Evolutionary conservation across 2,113 vertebrate genomes (phyloP).

Genomic region (Leucopsar rothschildi): DNA sequence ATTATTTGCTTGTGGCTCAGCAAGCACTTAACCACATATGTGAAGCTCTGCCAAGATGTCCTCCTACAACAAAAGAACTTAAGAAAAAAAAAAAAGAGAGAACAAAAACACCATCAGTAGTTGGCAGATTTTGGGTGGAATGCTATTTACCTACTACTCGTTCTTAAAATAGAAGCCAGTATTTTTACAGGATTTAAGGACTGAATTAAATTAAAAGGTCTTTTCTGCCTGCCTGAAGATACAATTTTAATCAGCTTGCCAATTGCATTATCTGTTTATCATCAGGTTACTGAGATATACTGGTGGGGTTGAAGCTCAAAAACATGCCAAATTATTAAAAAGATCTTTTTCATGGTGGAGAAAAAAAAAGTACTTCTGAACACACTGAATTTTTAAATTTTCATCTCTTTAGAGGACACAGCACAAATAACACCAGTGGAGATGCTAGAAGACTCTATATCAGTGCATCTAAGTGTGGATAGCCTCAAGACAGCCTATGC

Average conservation of each 20-base stretch:
- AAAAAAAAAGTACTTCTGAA: neutral
- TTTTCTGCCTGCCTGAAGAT: neutral
- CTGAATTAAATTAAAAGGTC: neutral
- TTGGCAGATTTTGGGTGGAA: slow-evolving; percentile 23
- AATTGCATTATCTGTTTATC: neutral
- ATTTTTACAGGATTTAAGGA: slow-evolving; percentile 24
- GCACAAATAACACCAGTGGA: neutral
- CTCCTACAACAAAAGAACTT: slow-evolving; percentile 57
- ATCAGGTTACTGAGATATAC: neutral
- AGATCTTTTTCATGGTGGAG: neutral
- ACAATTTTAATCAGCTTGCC: neutral
- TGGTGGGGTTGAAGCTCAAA: neutral
- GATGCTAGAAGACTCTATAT: neutral
- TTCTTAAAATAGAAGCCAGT: slow-evolving; percentile 37
- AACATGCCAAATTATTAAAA: neutral
- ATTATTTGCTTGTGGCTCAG: slow-evolving; percentile 39
- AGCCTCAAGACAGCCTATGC: neutral
- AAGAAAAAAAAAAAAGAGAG: neutral
- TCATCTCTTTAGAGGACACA: neutral
- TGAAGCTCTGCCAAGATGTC: slow-evolving; percentile 28
- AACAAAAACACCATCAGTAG: slow-evolving; percentile 36
- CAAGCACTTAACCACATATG: slow-evolving; percentile 44
- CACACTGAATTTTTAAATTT: neutral
- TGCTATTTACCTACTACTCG: slow-evolving; percentile 31
- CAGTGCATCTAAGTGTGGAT: neutral